These are phyloP conservation scores for Caenorhabditis wallacei DNA, from an alignment of 2,888 invertebrate species.

Conservation along the genomic window DNA sequence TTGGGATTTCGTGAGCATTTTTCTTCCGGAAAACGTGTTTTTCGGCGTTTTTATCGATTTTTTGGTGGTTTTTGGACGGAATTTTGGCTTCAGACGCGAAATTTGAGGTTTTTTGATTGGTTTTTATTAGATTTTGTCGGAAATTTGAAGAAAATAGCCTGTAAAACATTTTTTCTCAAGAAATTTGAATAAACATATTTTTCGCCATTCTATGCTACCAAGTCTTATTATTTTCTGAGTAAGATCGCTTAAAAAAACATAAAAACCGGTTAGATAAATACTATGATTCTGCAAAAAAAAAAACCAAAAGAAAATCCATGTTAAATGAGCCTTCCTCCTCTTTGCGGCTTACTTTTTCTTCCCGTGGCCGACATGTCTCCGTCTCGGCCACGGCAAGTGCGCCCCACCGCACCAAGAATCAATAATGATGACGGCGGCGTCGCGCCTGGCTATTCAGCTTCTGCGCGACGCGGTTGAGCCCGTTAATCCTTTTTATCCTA, in stretches of 20 bases:
- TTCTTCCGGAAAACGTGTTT: conserved; percentile 4
- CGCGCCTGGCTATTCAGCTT: neutral
- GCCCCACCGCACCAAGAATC: conserved; percentile 36
- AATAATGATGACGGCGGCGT: conserved; percentile 44
- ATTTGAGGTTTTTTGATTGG: too few relatives aligned
- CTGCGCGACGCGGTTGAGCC: neutral
- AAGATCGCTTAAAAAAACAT: too few relatives aligned
- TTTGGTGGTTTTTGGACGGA: neutral
- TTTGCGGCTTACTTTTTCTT: neutral
- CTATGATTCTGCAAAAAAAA: neutral
- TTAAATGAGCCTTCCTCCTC: neutral
- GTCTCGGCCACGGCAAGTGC: conserved; percentile 21
- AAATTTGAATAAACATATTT: too few relatives aligned
- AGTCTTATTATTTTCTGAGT: too few relatives aligned
- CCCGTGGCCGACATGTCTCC: too few relatives aligned
- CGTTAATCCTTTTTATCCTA: neutral
- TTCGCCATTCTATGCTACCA: too few relatives aligned
- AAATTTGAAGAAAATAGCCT: neutral
- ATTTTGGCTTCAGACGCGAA: neutral
- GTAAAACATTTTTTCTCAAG: too few relatives aligned
- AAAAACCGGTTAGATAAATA: too few relatives aligned
- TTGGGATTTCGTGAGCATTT: conserved; percentile 1
- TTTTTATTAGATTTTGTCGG: neutral
- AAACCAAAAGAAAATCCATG: neutral
- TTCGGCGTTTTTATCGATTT: conserved; percentile 7